phyloP scores from a whole-genome alignment of 2,113 vertebrate species.

The Pteronura brasiliensis region DNA sequence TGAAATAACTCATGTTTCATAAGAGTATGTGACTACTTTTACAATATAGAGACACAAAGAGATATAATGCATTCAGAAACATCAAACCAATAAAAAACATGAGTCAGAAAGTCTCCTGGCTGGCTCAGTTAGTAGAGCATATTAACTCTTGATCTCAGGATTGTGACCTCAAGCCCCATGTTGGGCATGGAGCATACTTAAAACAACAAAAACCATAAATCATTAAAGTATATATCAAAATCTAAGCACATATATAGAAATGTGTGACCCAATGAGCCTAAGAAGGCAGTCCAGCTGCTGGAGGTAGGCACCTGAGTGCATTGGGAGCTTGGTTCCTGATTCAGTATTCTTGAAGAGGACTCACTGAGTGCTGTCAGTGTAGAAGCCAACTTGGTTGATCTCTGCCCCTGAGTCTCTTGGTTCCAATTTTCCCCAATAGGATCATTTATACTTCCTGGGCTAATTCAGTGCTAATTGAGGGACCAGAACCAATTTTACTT shows the following conservation, averaged over 20 bases:
- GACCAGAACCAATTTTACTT: neutral
- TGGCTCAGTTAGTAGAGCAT: neutral
- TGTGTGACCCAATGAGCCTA: neutral
- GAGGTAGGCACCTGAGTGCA: no score
- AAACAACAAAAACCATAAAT: neutral
- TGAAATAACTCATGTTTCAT: neutral
- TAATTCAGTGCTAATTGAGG: neutral
- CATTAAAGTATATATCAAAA: neutral
- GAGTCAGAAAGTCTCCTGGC: neutral
- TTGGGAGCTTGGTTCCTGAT: accelerated
- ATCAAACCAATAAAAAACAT: neutral
- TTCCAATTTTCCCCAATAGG: no score
- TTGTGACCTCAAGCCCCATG: neutral
- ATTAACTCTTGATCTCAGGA: neutral
- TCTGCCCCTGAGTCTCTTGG: neutral
- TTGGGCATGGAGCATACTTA: neutral
- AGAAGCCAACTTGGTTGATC: neutral
- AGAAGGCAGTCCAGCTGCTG: neutral
- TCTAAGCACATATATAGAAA: accelerated
- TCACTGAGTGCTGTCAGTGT: accelerated
- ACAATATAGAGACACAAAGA: neutral
- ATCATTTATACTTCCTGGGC: neutral
- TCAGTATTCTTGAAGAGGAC: accelerated
- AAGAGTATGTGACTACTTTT: neutral
- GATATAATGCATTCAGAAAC: neutral